Percentiles rank a stretch among this genome's conserved stretches.
Evolutionary conservation across 2,113 vertebrate genomes (phyloP).

Genomic region (Jaculus jaculus): DNA sequence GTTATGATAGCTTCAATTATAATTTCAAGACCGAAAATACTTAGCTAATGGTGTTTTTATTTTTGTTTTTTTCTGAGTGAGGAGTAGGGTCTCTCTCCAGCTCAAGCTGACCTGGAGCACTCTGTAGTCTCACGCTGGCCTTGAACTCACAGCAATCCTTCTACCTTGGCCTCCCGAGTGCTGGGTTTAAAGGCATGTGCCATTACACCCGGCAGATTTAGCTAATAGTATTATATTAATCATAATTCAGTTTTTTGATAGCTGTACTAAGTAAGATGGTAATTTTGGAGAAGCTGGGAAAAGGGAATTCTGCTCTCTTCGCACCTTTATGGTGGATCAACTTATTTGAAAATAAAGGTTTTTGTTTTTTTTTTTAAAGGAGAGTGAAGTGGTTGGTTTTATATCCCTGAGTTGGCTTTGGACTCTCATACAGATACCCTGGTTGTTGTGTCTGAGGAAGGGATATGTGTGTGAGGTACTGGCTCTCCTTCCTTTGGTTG

Average conservation of each 20-base stretch:
- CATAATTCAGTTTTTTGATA: not conserved
- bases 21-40: conserved; percentile 41
- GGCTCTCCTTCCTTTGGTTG: conserved; percentile 1
- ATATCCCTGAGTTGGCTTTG: not conserved
- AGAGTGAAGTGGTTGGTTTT: not conserved
- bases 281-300: not conserved
- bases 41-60: conserved; percentile 11
- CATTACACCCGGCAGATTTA: not conserved
- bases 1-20: conserved; percentile 11
- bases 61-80: too few relatives aligned
- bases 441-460: conserved; percentile 2
- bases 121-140: too few relatives aligned
- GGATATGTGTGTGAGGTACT: not conserved
- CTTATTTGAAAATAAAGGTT: conserved; percentile 44
- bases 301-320: not conserved
- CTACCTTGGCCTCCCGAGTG: too few relatives aligned
- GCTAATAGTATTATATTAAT: not conserved
- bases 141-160: too few relatives aligned
- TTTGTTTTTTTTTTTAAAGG: not conserved
- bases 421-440: not conserved
- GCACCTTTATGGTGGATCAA: conserved; percentile 29
- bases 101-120: too few relatives aligned
- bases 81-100: too few relatives aligned
- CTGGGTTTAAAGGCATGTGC: too few relatives aligned
- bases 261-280: not conserved